Evolutionary conservation across 2,113 vertebrate species (phyloP).

Genomic region (Gymnorhina tibicen): DNA sequence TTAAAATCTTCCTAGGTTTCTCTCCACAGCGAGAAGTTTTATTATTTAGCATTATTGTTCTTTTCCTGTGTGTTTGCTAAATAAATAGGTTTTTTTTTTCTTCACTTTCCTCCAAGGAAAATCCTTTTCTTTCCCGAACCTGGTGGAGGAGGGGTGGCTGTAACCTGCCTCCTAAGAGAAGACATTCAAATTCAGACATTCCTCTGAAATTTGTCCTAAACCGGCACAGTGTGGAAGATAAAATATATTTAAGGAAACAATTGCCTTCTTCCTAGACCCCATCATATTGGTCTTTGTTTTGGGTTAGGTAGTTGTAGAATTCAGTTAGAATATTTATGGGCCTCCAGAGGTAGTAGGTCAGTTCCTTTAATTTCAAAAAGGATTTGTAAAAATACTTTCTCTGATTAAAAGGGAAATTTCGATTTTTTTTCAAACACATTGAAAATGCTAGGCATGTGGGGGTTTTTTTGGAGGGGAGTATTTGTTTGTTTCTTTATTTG

Average conservation of each 20-base stretch:
- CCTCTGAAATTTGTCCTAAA: no score
- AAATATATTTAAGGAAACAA: not conserved
- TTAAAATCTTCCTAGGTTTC: no score
- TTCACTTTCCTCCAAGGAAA: no score
- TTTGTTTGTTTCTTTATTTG: not conserved
- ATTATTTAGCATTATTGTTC: no score
- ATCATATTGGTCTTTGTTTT: not conserved
- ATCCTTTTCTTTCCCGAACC: no score
- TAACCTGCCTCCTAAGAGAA: no score
- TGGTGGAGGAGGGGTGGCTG: no score
- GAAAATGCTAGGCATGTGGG: not conserved
- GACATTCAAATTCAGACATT: no score
- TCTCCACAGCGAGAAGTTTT: no score
- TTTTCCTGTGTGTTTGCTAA: no score
- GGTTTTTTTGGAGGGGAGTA: fast-evolving
- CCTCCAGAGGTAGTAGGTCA: not conserved
- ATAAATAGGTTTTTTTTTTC: no score
- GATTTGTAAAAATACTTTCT: not conserved
- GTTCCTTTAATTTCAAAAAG: not conserved
- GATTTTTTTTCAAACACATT: not conserved
- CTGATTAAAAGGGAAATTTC: not conserved
- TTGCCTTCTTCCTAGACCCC: not conserved
- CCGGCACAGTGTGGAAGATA: not conserved
- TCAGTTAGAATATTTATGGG: not conserved
- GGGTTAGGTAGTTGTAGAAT: not conserved